phyloP scores from a whole-genome alignment of 2,113 vertebrate species.

The Micronycteris hirsuta region DNA sequence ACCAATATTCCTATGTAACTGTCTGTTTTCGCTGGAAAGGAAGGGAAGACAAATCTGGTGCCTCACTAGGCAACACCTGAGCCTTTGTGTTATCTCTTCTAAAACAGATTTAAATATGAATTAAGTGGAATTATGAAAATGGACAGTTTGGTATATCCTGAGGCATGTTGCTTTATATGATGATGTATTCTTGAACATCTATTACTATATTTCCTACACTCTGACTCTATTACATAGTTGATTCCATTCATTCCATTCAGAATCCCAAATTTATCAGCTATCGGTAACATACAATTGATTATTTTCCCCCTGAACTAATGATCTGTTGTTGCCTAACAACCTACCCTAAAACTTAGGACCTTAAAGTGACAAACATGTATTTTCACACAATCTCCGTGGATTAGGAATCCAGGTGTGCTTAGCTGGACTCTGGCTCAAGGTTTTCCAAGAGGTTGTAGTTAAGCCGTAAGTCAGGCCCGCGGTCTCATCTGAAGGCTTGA shows the following conservation, averaged over 20 bases:
- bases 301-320: conserved; percentile 22
- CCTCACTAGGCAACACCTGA: neutral
- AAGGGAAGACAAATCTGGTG: neutral
- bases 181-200: neutral
- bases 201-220: neutral
- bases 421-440: neutral
- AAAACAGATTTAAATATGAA: neutral
- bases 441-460: neutral
- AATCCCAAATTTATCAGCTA: neutral
- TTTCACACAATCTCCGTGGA: neutral
- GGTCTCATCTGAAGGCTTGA: neutral
- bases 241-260: neutral
- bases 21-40: neutral
- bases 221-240: neutral
- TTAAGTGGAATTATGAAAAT: neutral
- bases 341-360: neutral
- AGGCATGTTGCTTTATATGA: neutral
- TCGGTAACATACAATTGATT: neutral
- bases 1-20: neutral
- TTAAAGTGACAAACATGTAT: neutral
- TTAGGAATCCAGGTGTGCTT: neutral
- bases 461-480: neutral
- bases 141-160: neutral
- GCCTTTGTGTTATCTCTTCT: neutral
- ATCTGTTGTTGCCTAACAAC: neutral